phyloP scores from a whole-genome alignment of 2,888 invertebrate species.

The Leptinotarsa rubiginosa region DNA sequence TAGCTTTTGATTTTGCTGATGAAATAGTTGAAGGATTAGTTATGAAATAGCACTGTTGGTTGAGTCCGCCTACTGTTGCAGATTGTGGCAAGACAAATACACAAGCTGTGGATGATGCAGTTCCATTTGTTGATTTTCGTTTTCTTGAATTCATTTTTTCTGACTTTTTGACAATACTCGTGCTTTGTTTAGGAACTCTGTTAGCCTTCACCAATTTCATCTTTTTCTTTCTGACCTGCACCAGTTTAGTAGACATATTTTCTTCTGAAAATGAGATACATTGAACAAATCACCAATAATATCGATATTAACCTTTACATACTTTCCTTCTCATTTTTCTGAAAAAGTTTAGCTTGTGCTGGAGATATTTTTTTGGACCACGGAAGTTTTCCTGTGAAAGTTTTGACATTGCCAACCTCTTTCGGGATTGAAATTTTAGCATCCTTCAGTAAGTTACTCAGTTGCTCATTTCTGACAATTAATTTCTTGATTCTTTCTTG shows the following conservation, averaged over 20 bases:
- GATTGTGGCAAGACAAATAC: slow-evolving; percentile 51
- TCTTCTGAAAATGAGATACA: slow-evolving; percentile 47
- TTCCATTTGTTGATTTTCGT: slow-evolving; percentile 36
- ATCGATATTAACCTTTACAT: slow-evolving; percentile 38
- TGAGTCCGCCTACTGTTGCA: slow-evolving; percentile 33
- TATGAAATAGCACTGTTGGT: slow-evolving; percentile 51
- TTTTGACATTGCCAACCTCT: slow-evolving; percentile 57
- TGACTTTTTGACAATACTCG: slow-evolving; percentile 18
- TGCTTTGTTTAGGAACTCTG: slow-evolving; percentile 26
- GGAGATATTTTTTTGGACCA: slow-evolving; percentile 60
- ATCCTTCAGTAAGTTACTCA: slow-evolving; percentile 62
- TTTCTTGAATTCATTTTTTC: slow-evolving; percentile 41
- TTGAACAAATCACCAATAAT: neutral
- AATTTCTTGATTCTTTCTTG: slow-evolving; percentile 62
- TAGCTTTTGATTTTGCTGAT: slow-evolving; percentile 4
- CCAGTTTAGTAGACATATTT: slow-evolving; percentile 41
- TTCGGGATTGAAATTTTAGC: slow-evolving; percentile 64
- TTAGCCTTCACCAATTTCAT: slow-evolving; percentile 22
- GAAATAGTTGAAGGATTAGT: slow-evolving; percentile 41
- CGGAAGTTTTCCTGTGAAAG: slow-evolving; percentile 51
- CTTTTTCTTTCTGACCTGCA: slow-evolving; percentile 35
- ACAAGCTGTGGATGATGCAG: slow-evolving; percentile 44
- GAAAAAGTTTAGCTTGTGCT: slow-evolving; percentile 58
- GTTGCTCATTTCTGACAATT: slow-evolving; percentile 62
- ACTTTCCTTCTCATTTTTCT: slow-evolving; percentile 61